These are phyloP conservation scores for Scomber japonicus DNA, from an alignment of 2,113 vertebrate genomes.

Conservation along the genomic window DNA sequence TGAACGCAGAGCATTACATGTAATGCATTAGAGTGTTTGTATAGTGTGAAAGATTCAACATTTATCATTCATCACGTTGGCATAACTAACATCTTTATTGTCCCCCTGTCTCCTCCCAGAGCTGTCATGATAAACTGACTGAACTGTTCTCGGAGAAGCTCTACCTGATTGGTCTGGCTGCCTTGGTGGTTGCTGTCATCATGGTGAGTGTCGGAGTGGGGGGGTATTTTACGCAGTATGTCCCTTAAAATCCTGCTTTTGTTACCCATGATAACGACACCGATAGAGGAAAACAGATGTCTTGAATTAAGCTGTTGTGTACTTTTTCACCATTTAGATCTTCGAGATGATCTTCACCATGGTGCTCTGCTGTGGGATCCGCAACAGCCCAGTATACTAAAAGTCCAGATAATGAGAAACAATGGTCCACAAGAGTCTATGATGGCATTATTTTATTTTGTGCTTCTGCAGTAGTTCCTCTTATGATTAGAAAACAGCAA, in stretches of 20 bases:
- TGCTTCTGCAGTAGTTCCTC: conserved; percentile 32
- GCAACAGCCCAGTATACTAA: conserved; percentile 78
- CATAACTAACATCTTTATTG: background rate
- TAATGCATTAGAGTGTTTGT: background rate
- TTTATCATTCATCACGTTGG: background rate
- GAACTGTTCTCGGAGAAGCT: conserved; percentile 94
- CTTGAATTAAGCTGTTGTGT: conserved; percentile 20
- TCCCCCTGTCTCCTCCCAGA: conserved; percentile 60
- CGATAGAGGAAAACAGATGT: background rate
- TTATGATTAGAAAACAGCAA: conserved; percentile 25
- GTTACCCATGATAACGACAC: conserved; percentile 4
- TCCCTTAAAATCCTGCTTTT: background rate
- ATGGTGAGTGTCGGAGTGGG: conserved; percentile 87
- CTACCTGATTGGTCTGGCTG: conserved; percentile 93
- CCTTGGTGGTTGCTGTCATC: conserved; percentile 93
- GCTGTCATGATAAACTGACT: conserved; percentile 89
- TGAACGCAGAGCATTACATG: conserved; percentile 1
- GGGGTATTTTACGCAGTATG: background rate
- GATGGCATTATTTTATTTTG: conserved; percentile 12
- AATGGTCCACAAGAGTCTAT: background rate
- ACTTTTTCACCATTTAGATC: conserved; percentile 59
- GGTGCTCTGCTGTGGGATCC: conserved; percentile 83
- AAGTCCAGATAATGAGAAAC: conserved; percentile 4
- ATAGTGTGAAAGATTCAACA: background rate
- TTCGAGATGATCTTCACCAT: conserved; percentile 85